Evolutionary conservation across 1,140 invertebrate genomes (phyloP).

Genomic region (Drosophila repletoides): DNA sequence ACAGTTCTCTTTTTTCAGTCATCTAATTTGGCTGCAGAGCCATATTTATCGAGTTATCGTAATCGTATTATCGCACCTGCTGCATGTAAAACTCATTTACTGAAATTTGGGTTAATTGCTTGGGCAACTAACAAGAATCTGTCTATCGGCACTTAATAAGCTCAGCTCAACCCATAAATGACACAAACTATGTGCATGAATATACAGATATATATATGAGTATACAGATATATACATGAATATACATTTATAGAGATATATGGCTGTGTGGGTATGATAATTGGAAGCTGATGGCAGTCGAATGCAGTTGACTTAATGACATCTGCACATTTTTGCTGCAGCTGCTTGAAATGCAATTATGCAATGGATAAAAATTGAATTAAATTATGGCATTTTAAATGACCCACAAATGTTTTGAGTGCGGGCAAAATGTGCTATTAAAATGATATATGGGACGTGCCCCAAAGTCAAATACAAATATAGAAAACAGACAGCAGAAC

Average conservation of each 20-base stretch:
- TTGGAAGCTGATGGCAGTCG: conserved; percentile 26
- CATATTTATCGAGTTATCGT: conserved; percentile 2
- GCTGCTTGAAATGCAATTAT: conserved; percentile 43
- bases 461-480: conserved; percentile 5
- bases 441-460: conserved; percentile 9
- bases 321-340: conserved; percentile 53
- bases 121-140: conserved; percentile 31
- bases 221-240: conserved; percentile 4
- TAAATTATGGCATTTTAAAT: conserved; percentile 53
- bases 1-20: too few relatives aligned
- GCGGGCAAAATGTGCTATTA: conserved; percentile 24
- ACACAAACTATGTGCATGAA: conserved; percentile 3
- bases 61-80: conserved; percentile 23
- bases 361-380: conserved; percentile 37
- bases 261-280: conserved; percentile 7
- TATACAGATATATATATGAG: background rate
- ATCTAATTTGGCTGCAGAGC: background rate
- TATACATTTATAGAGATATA: background rate
- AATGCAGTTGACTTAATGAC: conserved; percentile 47
- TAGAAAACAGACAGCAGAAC: too few relatives aligned
- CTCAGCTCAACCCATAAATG: conserved; percentile 19
- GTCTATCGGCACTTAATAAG: conserved; percentile 44
- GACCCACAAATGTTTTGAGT: conserved; percentile 27
- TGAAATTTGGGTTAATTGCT: conserved; percentile 64
- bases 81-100: conserved; percentile 51